phyloP scores from a whole-genome alignment of 35 echinoderm and acorn worm species.

The Eucidaris tribuloides region DNA sequence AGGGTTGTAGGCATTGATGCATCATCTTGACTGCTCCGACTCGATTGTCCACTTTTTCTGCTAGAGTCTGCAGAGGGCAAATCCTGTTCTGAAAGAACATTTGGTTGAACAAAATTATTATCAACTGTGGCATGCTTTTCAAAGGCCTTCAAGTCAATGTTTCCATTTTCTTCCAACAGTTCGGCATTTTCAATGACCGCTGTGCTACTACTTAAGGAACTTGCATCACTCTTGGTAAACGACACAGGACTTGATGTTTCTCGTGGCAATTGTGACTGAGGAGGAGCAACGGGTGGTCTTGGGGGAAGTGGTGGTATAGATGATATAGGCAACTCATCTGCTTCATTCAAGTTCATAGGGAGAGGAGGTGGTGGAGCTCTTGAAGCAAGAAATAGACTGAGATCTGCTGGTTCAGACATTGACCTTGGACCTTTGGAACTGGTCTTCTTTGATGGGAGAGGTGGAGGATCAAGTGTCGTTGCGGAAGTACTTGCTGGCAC shows the following conservation, averaged over 20 bases:
- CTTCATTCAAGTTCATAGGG: neutral
- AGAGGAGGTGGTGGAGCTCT: slow-evolving; percentile 8
- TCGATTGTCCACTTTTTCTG: slow-evolving; percentile 16
- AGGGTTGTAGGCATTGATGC: neutral
- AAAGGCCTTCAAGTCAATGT: neutral
- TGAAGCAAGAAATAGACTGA: neutral
- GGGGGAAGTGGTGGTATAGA: slow-evolving; percentile 9
- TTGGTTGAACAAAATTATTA: neutral
- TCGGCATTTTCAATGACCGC: neutral
- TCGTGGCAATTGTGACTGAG: neutral
- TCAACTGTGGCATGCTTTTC: neutral
- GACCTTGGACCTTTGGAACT: neutral
- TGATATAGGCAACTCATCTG: neutral
- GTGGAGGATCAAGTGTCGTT: neutral
- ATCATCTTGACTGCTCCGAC: slow-evolving; percentile 17
- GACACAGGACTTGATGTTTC: neutral
- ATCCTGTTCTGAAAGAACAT: neutral
- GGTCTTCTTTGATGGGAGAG: neutral
- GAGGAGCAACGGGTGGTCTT: neutral
- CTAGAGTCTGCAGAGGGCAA: neutral
- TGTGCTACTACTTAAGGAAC: neutral
- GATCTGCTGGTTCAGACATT: neutral
- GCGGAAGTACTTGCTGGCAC: neutral
- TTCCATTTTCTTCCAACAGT: neutral
- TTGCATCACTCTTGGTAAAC: neutral